Conservation (phyloP, 2,797 vertebrate genomes). For the Salarias fasciatus region DNA sequence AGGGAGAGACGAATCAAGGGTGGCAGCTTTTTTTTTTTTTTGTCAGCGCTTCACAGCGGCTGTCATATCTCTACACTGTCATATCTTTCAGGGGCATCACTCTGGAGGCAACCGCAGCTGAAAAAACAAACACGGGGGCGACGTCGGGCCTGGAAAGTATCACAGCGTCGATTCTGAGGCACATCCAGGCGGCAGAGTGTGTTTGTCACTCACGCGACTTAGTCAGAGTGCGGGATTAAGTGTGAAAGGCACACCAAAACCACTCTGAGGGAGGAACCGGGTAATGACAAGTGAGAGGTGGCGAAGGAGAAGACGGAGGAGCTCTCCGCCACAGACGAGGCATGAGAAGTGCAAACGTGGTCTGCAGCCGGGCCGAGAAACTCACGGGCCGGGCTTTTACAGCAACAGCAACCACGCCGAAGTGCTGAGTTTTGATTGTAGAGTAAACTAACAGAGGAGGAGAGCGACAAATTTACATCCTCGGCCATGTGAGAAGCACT, state of each 20-base stretch:
- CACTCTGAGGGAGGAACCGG: slow-evolving; percentile 43
- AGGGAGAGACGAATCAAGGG: too few species aligned
- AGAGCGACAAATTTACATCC: slow-evolving; percentile 58
- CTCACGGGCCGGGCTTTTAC: slow-evolving; percentile 26
- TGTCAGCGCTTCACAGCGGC: neutral
- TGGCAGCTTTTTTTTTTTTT: neutral
- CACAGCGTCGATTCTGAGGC: too few species aligned
- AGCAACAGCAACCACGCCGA: slow-evolving; percentile 34
- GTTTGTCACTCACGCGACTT: too few species aligned
- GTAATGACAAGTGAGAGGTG: slow-evolving; percentile 41
- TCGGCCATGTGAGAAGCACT: slow-evolving; percentile 10
- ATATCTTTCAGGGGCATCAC: slow-evolving; percentile 45
- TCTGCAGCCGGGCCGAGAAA: slow-evolving; percentile 29
- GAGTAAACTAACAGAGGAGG: slow-evolving; percentile 58
- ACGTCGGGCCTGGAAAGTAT: slow-evolving; percentile 12
- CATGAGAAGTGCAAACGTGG: slow-evolving; percentile 21
- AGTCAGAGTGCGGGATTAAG: slow-evolving; percentile 51
- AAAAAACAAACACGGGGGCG: slow-evolving; percentile 51
- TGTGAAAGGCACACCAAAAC: slow-evolving; percentile 61
- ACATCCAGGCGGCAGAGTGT: too few species aligned
- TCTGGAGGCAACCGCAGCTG: slow-evolving; percentile 56
- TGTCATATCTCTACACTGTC: slow-evolving; percentile 27
- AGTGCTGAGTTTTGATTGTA: slow-evolving; percentile 57
- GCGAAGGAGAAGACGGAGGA: slow-evolving; percentile 27
- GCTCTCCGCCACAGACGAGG: too few species aligned